phyloP scores from a whole-genome alignment of 2,113 vertebrate species.

The Hypocryptadius cinnamomeus region DNA sequence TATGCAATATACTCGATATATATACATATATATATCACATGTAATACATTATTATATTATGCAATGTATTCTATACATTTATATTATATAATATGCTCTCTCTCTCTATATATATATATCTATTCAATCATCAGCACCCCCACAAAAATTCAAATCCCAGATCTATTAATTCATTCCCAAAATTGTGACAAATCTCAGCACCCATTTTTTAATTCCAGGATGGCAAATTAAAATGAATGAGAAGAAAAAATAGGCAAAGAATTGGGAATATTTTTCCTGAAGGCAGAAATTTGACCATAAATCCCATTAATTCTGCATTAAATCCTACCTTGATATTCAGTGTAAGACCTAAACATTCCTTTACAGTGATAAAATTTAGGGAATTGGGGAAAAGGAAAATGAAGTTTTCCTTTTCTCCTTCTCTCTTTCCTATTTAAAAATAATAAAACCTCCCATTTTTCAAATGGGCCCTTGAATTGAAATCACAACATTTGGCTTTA shows the following conservation, averaged over 20 bases:
- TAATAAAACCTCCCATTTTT: not conserved
- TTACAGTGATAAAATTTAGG: not conserved
- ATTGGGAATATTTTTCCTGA: not conserved
- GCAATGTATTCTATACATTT: not conserved
- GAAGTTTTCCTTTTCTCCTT: not conserved
- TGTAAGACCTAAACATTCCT: not conserved
- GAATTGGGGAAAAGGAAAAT: not conserved
- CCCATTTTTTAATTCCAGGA: not conserved
- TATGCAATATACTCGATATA: not conserved
- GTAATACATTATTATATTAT: not conserved
- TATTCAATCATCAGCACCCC: not conserved
- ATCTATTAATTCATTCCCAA: not conserved
- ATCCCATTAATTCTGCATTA: slow-evolving; percentile 14
- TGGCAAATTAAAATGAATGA: not conserved
- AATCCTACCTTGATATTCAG: not conserved
- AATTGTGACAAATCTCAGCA: not conserved
- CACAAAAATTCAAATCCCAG: not conserved
- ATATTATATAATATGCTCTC: not conserved
- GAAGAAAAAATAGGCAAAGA: not conserved
- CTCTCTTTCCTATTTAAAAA: not conserved
- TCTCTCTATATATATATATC: not conserved
- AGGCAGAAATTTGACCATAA: not conserved
- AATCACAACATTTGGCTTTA: not conserved
- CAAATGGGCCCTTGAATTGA: not conserved
- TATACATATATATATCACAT: not conserved